Base-by-base conservation (phyloP, 2,113 vertebrate species). In the Nyctibius bracteatus region DNA sequence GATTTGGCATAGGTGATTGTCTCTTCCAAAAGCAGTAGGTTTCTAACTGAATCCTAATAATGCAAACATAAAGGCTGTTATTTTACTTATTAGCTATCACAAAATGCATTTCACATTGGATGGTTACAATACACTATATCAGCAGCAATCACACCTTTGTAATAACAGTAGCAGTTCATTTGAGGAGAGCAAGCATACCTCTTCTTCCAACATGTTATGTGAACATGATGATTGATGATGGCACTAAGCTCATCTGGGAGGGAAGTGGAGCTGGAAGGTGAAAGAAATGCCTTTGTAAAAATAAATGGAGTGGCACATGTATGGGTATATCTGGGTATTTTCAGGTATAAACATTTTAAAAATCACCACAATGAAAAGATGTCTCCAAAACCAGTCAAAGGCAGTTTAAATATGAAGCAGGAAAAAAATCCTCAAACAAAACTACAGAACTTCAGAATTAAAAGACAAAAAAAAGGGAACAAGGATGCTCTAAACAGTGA, bases 31-130 rank as follows among this genome's bases (percentile, higher is more conserved):
- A 90, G 91, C 41, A 90, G 95, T 81, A 63, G 52, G 80, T 95
- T 96, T 92, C 94, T 88, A 95, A 96, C 96, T 95, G 95, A 95
- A 96, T 90, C 93, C 93, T 93, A 95, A 97, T 97, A 97, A 97
- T 92, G 86, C 89, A 96, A 96, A 94, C 94, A 97, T 96, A 94
- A 95, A 96, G 94, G 83, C 72, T 89, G 89, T 86, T 97, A 96
- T 94, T 93, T 85, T 81, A 92, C 92, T 94, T 96, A 93, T 96
- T 97, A 95, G 63, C 96, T 88, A 96, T 95, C 93, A 93, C 65
- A 96, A 96, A 96, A 96, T 83, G 80, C 92, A 93, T 95, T 96
- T 97, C 93, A 96, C 88, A 86, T 97, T 97, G 94, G 85, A 66
- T 94, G 90, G 90, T 86, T 94, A 92, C 92, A 94, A 90, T 96